These are phyloP conservation scores for Gyps fulvus DNA, from an alignment of 2,113 vertebrate genomes.

Conservation along the genomic window DNA sequence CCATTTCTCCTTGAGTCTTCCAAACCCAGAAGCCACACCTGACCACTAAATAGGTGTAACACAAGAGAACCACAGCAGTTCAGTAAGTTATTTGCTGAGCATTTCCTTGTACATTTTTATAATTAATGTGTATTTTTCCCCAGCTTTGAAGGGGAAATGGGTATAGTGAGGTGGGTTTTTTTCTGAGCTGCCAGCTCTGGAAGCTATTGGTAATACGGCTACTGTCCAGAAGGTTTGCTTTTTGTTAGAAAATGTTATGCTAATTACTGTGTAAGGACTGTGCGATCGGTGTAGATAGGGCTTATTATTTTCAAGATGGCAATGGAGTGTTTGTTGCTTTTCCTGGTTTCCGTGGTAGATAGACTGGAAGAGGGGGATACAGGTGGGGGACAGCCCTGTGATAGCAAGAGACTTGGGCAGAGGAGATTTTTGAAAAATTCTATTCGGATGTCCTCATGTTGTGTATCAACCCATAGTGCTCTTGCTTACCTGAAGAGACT, in stretches of 20 bases:
- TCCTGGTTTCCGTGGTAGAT: neutral
- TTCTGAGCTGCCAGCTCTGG: neutral
- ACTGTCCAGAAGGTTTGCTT: neutral
- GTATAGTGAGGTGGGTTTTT: neutral
- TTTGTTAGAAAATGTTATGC: neutral
- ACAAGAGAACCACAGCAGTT: neutral
- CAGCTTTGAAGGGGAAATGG: neutral
- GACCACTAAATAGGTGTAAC: neutral
- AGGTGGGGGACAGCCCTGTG: neutral
- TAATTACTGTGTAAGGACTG: neutral
- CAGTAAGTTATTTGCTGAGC: neutral
- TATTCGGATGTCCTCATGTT: neutral
- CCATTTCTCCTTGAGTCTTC: neutral
- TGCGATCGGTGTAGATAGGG: neutral
- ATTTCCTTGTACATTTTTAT: neutral
- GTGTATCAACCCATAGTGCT: neutral
- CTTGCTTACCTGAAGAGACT: neutral
- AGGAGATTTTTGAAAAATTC: neutral
- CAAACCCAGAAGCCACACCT: neutral
- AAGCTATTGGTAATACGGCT: neutral
- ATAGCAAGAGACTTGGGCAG: neutral
- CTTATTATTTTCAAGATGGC: neutral
- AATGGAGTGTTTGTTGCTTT: neutral
- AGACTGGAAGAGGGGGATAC: neutral
- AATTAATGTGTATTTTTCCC: neutral